These are phyloP conservation scores for Cryptomyrus ogoouensis DNA, from an alignment of 2,113 vertebrate species.

Conservation along the genomic window DNA sequence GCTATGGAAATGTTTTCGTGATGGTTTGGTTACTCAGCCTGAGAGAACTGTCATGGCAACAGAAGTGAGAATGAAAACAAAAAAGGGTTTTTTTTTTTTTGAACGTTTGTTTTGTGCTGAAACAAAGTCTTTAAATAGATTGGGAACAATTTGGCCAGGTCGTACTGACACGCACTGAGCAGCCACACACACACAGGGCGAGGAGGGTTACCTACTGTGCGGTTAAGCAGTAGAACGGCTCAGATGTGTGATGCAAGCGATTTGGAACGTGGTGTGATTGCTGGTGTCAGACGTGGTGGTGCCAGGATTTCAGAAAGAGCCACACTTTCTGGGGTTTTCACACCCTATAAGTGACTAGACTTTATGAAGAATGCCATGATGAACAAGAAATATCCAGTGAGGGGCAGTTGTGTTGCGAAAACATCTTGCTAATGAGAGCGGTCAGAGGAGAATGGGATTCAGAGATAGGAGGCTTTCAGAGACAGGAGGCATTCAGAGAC, in stretches of 20 bases:
- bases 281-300: not conserved
- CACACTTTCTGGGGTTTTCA: not conserved
- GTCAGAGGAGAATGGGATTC: not conserved
- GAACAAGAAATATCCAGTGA: not conserved
- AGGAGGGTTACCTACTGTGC: not conserved
- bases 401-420: not conserved
- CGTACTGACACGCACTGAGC: not conserved
- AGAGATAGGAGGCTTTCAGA: not conserved
- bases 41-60: not conserved
- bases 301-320: not conserved
- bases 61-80: not conserved
- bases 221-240: not conserved
- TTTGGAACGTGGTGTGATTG: not conserved
- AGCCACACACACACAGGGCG: not conserved
- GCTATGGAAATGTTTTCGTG: not conserved
- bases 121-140: not conserved
- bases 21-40: not conserved
- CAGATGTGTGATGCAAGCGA: not conserved
- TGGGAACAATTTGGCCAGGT: not conserved
- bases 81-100: not conserved
- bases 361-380: not conserved
- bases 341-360: not conserved
- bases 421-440: not conserved
- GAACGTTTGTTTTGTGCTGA: not conserved
- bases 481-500: too few relatives aligned